Percentiles rank a stretch among this genome's conserved stretches.
Conservation (phyloP, 2,888 invertebrate genomes). For the Onchidella celtica region DNA sequence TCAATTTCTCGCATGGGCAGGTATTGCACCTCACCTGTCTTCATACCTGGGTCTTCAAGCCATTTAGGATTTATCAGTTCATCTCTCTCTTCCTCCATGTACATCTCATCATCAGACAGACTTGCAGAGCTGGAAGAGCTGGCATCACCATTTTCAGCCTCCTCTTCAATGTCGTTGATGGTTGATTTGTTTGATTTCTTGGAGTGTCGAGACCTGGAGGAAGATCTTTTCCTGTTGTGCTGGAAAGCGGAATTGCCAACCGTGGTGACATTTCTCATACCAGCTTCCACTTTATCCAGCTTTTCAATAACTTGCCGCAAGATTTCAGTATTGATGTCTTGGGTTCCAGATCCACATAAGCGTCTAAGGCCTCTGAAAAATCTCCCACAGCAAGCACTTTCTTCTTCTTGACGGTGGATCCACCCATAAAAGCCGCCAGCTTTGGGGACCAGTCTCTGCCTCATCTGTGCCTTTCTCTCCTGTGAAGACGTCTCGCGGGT, state of each 20-base stretch:
- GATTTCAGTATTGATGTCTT: constrained; percentile 62
- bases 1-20: constrained; percentile 89
- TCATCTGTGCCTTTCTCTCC: constrained; percentile 55
- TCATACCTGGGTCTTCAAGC: constrained; percentile 93
- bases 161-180: constrained; percentile 59
- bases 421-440: constrained; percentile 55
- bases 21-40: constrained; percentile 94
- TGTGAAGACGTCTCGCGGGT: constrained; percentile 85
- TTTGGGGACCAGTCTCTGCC: constrained; percentile 39
- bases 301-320: constrained; percentile 63
- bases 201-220: constrained; percentile 60
- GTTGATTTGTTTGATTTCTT: constrained; percentile 57
- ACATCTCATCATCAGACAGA: constrained; percentile 54
- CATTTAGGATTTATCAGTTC: constrained; percentile 94
- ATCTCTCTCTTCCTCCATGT: constrained; percentile 81
- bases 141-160: constrained; percentile 59
- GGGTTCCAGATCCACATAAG: constrained; percentile 55
- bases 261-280: constrained; percentile 54
- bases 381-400: constrained; percentile 61
- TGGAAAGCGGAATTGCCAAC: constrained; percentile 43
- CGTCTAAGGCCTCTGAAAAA: constrained; percentile 56
- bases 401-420: constrained; percentile 59
- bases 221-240: constrained; percentile 58
- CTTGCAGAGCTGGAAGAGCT: constrained; percentile 55
- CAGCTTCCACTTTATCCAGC: constrained; percentile 63